These are phyloP conservation scores for Euphonia xanthogaster DNA, from an alignment of 2,797 vertebrate species.

Conservation along the genomic window DNA sequence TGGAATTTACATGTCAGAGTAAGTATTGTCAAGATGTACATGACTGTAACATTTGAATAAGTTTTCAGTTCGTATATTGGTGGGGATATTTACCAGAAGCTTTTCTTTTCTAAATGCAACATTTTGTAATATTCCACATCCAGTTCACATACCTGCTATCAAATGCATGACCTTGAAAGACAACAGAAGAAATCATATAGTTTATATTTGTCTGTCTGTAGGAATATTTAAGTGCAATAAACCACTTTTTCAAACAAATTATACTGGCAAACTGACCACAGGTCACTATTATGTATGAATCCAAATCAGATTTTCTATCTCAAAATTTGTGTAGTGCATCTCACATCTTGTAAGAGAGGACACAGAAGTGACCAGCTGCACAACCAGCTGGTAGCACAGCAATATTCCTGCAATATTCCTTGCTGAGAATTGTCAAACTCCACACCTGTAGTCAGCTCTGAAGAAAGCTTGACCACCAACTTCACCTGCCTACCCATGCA, in stretches of 20 bases:
- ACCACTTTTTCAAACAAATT: background rate
- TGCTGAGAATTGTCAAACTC: background rate
- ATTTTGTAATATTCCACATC: background rate
- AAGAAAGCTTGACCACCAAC: background rate
- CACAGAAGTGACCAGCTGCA: background rate
- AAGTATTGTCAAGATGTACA: background rate
- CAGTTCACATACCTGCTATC: background rate
- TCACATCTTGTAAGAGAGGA: background rate
- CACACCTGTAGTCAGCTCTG: background rate
- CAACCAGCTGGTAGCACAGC: background rate
- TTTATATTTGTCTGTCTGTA: background rate
- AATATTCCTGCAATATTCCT: background rate
- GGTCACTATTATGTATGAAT: background rate
- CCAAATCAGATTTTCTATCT: background rate
- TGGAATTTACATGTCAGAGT: background rate
- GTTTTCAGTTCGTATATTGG: background rate
- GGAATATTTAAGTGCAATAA: background rate
- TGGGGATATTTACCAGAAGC: background rate
- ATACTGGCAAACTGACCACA: background rate
- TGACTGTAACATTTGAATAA: background rate
- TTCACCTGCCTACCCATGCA: background rate
- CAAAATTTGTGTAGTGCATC: background rate
- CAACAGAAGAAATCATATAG: background rate
- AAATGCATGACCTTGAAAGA: background rate
- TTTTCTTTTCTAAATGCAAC: background rate